Conservation (phyloP, 2,888 invertebrate genomes). For the Quadriops clusia region DNA sequence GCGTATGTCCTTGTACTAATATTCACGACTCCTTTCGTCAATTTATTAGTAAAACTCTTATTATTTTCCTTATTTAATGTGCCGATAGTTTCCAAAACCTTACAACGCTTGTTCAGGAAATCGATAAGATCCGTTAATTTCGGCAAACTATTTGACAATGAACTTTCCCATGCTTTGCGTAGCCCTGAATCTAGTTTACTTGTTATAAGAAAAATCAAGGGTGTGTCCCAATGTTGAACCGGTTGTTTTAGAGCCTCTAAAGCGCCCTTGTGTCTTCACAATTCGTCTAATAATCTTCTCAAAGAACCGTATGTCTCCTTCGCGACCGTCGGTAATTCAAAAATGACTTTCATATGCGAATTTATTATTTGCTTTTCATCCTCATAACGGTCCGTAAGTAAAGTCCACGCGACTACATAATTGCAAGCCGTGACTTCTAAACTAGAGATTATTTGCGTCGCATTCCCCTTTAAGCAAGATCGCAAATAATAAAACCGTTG, state of each 20-base stretch:
- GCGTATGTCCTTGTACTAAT: no score
- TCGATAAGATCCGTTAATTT: slow-evolving; percentile 4
- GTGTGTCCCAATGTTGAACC: slow-evolving; percentile 7
- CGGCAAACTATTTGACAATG: background rate
- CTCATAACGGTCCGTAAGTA: slow-evolving; percentile 7
- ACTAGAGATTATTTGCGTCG: slow-evolving; percentile 2
- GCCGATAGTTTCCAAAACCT: slow-evolving; percentile 6
- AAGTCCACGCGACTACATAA: slow-evolving; percentile 4
- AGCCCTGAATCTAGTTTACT: slow-evolving; percentile 8
- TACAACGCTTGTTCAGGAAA: slow-evolving; percentile 9
- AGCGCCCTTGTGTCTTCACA: slow-evolving; percentile 8
- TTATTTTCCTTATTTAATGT: no score
- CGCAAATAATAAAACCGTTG: slow-evolving; percentile 7
- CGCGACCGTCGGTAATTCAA: slow-evolving; percentile 1
- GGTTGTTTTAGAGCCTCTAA: slow-evolving; percentile 2
- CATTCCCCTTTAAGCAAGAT: slow-evolving; percentile 9
- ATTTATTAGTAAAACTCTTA: no score
- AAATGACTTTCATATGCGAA: slow-evolving; percentile 8
- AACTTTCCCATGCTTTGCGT: slow-evolving; percentile 7
- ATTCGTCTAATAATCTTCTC: slow-evolving; percentile 5
- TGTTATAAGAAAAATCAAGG: slow-evolving; percentile 5
- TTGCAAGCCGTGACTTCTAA: slow-evolving; percentile 2
- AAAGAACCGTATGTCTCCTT: background rate
- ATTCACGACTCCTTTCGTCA: no score
- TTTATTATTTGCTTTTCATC: slow-evolving; percentile 6